Percentiles rank a stretch among this genome's conserved stretches.
These are phyloP conservation scores for Poeciliopsis presidionis DNA, from an alignment of 2,797 vertebrate species.

Conservation along the genomic window DNA sequence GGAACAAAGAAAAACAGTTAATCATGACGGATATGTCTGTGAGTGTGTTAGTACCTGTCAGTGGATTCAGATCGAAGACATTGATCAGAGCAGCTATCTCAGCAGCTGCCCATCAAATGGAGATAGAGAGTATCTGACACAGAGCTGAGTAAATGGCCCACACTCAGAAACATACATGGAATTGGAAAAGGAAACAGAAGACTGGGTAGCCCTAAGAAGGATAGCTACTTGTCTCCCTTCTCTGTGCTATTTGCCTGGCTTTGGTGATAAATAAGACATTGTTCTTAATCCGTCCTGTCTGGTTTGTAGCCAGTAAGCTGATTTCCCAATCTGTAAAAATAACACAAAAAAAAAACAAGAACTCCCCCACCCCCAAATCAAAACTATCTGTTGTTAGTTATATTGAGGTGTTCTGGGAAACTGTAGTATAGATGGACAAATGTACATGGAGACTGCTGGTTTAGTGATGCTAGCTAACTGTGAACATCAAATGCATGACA, in stretches of 20 bases:
- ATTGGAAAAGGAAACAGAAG: not conserved
- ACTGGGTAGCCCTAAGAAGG: not conserved
- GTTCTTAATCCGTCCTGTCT: too few species aligned
- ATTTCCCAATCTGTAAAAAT: too few species aligned
- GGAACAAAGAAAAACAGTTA: constrained; percentile 42
- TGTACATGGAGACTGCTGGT: not conserved
- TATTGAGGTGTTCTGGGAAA: not conserved
- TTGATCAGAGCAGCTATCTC: constrained; percentile 68
- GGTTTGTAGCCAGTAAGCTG: too few species aligned
- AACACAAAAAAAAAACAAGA: not conserved
- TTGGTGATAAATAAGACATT: too few species aligned
- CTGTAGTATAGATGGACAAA: not conserved
- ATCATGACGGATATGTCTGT: constrained; percentile 49
- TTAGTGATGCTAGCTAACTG: not conserved
- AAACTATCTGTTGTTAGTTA: not conserved
- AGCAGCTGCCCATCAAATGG: constrained; percentile 68
- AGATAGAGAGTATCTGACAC: constrained; percentile 70
- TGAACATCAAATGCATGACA: not conserved
- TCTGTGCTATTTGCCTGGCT: too few species aligned
- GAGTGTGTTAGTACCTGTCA: constrained; percentile 56
- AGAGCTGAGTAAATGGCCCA: constrained; percentile 43
- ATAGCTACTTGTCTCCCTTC: too few species aligned
- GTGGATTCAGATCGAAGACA: constrained; percentile 69
- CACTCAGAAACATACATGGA: not conserved
- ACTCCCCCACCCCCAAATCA: not conserved